Base-by-base conservation (phyloP, 2,113 vertebrate species). In the Diglossa brunneiventris region DNA sequence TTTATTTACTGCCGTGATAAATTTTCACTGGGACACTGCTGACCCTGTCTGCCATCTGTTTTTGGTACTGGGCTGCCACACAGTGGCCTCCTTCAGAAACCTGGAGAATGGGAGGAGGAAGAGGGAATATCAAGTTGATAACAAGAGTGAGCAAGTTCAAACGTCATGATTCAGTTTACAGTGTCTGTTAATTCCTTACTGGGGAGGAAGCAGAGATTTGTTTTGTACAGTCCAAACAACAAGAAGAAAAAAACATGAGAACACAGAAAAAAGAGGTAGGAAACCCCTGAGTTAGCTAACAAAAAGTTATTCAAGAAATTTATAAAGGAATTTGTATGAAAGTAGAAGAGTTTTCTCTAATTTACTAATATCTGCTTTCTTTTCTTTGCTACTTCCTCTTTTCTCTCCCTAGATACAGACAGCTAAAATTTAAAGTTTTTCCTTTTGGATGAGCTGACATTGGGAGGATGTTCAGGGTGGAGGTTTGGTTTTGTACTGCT, bases 31-130 rank as follows among this genome's bases (percentile, higher is more conserved):
- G 79, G 85, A 66, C 64, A 15, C 41, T 85, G 82, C 33, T 95
- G 90, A 77, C 75, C 75, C 37, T 55, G 46, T 10, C 22, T 58
- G 67, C 39, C 82, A 11, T 76, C 58, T 79, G 76, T 44, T 96
- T 88, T 88, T 90, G 56, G 52, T 86, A 75, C 52, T 86, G 93
- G 92, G 73, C 87, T 95, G 95, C 91, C 94, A 88, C 84, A 80
- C 13, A 81, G 90, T 94, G 95, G 85, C 76, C 61, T 96, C 72
- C 82, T 81, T 81, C 61, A 70, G 37, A 75, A 95, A 86, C 33
- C 63, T 74, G 55, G 46, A 52, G 42, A 33, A 58, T 10, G 47
- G 70, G 35, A 80, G 12, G 28, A 86, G 31, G 44, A 21, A 86
- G 42, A 24, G 19, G 63, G 10, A 8, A 2, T 72, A 58, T 42